Base-by-base conservation (phyloP, 1,140 invertebrate species). In the Calliphora vicina region DNA sequence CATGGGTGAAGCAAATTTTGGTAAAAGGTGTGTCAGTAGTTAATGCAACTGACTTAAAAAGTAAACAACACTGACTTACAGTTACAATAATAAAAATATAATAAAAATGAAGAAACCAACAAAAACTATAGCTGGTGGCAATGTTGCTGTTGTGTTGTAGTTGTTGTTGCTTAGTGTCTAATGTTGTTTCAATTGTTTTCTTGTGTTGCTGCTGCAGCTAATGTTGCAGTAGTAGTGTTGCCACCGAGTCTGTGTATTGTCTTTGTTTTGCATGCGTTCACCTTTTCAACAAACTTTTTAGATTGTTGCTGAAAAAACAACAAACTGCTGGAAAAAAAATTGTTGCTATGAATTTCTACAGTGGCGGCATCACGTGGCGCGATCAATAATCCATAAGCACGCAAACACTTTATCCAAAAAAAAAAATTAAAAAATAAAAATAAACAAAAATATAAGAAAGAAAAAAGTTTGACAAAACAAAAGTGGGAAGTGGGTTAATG, bases 361-460 rank as follows among this genome's bases (percentile, higher is more conserved):
- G 61, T 73, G 78, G 85, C 84, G 78, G 85, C 84, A 87, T 88
- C 86, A 86, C 87, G 87, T 87, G 83, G 74, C 84, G 85, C 86
- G 87, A 87, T 88, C 88, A 89, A 89, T 88, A 86, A 84, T 86
- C 85, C 86, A 29, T 81, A 84, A 84, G 85, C 87, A 87, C 86
- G 87, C 87, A 86, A 87, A 71, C 80, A 61, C 80, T 42, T 78
- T 73, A 29, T 15, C 43, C 26, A 35, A 15, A 42, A 26, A 27
- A 23, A 73, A 27, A 9, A 78, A 15, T 10, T 15, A 42, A 80
- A 80, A 50, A 67, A 25, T 10, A 61, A 61, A 81, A 80, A 57
- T 15, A 67, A 81, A 20, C n/a, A 23, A 29, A 35, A 74, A 76
- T 29, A 73, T n/a, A n/a, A n/a, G 13, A 20, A 9, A 42, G n/a